These are phyloP conservation scores for Sylvia atricapilla DNA, from an alignment of 2,113 vertebrate genomes.

Conservation along the genomic window DNA sequence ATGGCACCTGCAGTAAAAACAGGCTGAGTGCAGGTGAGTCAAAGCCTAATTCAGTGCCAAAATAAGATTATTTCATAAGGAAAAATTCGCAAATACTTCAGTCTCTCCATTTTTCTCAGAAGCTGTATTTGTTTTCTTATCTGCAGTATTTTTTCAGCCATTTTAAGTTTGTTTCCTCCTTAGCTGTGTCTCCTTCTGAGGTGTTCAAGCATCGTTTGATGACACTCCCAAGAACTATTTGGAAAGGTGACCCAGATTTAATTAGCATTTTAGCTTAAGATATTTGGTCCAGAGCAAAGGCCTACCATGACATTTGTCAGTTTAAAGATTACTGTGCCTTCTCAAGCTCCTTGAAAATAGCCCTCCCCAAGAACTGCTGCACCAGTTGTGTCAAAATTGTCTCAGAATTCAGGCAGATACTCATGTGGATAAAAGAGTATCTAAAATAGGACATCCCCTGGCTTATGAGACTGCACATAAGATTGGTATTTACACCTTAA, in stretches of 20 bases:
- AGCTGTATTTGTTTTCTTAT: background rate
- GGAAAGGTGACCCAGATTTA: background rate
- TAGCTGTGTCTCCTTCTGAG: background rate
- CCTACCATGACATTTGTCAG: background rate
- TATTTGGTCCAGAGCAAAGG: background rate
- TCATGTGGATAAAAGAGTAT: background rate
- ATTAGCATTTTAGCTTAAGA: background rate
- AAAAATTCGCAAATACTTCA: background rate
- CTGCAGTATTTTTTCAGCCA: background rate
- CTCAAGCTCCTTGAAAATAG: background rate
- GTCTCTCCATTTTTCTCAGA: background rate
- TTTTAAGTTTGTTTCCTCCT: background rate
- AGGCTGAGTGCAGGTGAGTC: background rate
- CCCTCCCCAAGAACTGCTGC: background rate
- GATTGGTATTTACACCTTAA: background rate
- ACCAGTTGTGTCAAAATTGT: background rate
- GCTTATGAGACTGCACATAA: background rate
- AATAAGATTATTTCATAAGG: fast-evolving
- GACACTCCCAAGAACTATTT: background rate
- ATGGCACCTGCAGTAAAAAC: background rate
- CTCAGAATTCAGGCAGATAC: background rate
- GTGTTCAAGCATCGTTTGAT: background rate
- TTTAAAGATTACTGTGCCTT: background rate
- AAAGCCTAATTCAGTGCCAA: background rate
- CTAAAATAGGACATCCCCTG: background rate